Evolutionary conservation across 2,113 vertebrate genomes (phyloP).

Genomic region (Hippopotamus amphibius): DNA sequence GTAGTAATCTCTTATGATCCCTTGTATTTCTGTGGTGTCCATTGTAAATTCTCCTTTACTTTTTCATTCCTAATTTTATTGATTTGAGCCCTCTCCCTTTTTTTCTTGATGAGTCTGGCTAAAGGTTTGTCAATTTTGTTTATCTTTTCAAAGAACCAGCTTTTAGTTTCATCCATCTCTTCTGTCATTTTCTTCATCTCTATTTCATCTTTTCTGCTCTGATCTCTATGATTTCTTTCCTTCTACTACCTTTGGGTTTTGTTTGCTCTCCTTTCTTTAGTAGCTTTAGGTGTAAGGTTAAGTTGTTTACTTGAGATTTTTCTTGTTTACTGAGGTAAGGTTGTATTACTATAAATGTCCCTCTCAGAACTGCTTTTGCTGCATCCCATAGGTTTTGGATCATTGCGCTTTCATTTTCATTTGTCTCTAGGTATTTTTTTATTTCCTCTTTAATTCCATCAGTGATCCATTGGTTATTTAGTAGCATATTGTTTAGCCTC

Average conservation of each 20-base stretch:
- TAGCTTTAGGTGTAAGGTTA: neutral
- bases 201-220: neutral
- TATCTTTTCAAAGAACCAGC: neutral
- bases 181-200: neutral
- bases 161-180: neutral
- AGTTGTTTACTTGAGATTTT: neutral
- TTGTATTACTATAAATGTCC: neutral
- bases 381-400: neutral
- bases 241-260: neutral
- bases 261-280: neutral
- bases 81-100: neutral
- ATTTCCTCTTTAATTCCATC: neutral
- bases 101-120: neutral
- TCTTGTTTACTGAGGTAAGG: neutral
- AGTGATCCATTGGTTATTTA: neutral
- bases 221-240: neutral
- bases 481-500: neutral
- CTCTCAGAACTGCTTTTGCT: neutral
- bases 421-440: neutral
- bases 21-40: neutral
- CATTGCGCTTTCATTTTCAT: neutral
- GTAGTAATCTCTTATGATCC: neutral
- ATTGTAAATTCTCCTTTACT: neutral
- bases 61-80: neutral
- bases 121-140: neutral